Base-by-base conservation (phyloP, 2,888 invertebrate genomes). In the Drosophila algonquin region DNA sequence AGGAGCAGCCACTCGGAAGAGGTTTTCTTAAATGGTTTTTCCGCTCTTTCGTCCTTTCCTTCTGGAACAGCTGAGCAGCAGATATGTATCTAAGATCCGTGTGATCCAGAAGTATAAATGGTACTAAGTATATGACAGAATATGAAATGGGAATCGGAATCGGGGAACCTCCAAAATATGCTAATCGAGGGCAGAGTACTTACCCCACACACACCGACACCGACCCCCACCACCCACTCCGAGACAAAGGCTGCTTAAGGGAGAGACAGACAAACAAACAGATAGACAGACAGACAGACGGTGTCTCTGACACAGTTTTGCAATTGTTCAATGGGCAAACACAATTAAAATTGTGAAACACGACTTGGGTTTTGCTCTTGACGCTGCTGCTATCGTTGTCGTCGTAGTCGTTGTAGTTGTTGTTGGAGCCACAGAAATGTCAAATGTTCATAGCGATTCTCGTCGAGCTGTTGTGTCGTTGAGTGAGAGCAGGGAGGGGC, bases 261-360 rank as follows among this genome's bases (percentile, higher is more conserved):
- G 55, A 62, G 46, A 63, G 14, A 40, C 12, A 75, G 61, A 62
- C 65, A 50, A 5, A 40, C 45, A n/a, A n/a, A n/a, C n/a, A n/a
- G n/a, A n/a, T n/a, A 0, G 61, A 62, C 65, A 50, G 5, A 40
- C 45, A 58, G 56, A 67, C 65, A 64, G 21, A 21, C 65, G 63
- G 40, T 14, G 40, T 40, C 14, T 40, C 53, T 59, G 87, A 76
- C 81, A 82, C 52, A 81, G 75, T 84, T 83, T 81, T 68, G 75
- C 77, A 84, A 75, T 84, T 87, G 77, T 63, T 67, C 64, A 79
- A 83, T 68, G 71, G 73, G 84, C 73, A 83, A 83, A 73, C 64
- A 76, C 72, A 87, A 79, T 80, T 80, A 65, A 75, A 83, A 81
- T 80, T 76, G 70, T 63, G 57, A 71, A 74, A 85, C 87, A 84